These are phyloP conservation scores for Lasioglossum morio DNA, from an alignment of 2,888 invertebrate genomes.

Conservation along the genomic window DNA sequence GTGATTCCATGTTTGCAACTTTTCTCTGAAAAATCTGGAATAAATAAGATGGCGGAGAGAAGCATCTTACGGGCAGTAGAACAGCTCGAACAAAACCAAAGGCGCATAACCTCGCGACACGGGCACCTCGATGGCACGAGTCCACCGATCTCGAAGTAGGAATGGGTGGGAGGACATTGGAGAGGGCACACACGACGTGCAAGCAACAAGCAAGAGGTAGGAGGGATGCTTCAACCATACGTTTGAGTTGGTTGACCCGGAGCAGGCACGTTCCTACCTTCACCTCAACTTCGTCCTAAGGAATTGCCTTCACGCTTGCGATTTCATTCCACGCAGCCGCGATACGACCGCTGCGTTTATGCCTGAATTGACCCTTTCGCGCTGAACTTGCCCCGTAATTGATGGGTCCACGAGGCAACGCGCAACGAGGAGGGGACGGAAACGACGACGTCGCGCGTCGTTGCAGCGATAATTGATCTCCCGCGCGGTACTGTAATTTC, in stretches of 20 bases:
- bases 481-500: neutral
- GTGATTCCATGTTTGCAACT: neutral
- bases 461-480: conserved; percentile 17
- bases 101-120: conserved; percentile 64
- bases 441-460: neutral
- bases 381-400: conserved; percentile 46
- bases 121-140: conserved; percentile 76
- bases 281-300: conserved; percentile 78
- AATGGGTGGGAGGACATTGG: conserved; percentile 61
- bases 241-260: conserved; percentile 84
- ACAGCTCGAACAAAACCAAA: conserved; percentile 45
- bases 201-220: conserved; percentile 73
- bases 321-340: conserved; percentile 76
- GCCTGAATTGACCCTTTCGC: conserved; percentile 49
- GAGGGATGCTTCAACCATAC: conserved; percentile 77
- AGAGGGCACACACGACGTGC: conserved; percentile 74
- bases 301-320: conserved; percentile 81
- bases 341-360: conserved; percentile 56
- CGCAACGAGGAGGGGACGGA: neutral
- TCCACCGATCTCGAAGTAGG: conserved; percentile 67
- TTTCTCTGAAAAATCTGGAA: neutral
- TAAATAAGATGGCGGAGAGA: conserved; percentile 7
- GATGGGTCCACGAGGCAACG: conserved; percentile 9
- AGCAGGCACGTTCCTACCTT: conserved; percentile 79
- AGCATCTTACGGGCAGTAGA: conserved; percentile 28